Conservation (phyloP, 2,888 invertebrate species). For the Apotomis betuletana region DNA sequence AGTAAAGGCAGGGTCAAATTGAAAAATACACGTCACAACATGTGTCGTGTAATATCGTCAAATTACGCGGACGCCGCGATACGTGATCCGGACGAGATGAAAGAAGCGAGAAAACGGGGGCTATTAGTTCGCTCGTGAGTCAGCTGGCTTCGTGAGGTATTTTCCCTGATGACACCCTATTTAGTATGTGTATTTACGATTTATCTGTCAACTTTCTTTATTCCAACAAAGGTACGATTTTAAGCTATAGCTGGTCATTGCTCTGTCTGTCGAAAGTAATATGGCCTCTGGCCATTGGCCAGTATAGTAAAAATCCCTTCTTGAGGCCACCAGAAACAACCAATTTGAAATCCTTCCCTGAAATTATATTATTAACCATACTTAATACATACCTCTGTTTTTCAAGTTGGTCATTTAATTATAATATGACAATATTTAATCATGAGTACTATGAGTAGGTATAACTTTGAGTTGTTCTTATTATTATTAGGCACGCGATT, state of each 20-base stretch:
- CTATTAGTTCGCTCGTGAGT: conserved; percentile 45
- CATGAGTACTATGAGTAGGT: no score
- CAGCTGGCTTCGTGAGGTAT: conserved; percentile 24
- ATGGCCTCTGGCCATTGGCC: no score
- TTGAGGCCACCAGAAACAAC: no score
- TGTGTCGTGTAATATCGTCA: conserved; percentile 72
- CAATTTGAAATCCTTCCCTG: no score
- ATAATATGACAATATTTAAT: no score
- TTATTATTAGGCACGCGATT: no score
- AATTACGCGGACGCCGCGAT: conserved; percentile 67
- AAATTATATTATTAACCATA: no score
- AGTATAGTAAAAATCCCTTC: no score
- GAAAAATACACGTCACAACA: conserved; percentile 67
- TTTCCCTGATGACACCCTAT: conserved; percentile 29
- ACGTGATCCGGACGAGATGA: conserved; percentile 65
- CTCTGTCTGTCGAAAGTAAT: no score
- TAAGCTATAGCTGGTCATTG: background rate
- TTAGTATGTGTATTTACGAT: conserved; percentile 17
- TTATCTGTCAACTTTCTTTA: background rate
- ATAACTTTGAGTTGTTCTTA: no score
- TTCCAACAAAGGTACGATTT: background rate
- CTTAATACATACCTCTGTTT: no score
- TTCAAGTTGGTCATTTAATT: no score
- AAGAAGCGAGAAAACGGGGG: conserved; percentile 48
- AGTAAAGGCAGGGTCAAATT: conserved; percentile 55